Conservation (phyloP, 2,888 invertebrate genomes). For the Danaus chrysippus region DNA sequence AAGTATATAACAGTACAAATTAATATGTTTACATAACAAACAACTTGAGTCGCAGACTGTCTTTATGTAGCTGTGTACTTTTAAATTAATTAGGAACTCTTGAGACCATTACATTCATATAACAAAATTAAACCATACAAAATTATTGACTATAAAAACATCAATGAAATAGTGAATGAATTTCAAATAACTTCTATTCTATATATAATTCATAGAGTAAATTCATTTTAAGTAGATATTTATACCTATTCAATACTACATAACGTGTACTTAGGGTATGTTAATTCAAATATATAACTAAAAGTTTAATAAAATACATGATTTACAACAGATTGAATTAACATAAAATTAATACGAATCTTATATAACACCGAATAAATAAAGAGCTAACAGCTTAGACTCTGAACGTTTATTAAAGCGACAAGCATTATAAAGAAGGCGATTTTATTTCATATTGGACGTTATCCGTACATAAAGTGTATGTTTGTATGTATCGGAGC, state of each 20-base stretch:
- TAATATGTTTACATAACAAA: slow-evolving; percentile 14
- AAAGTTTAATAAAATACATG: slow-evolving; percentile 30
- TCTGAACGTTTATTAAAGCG: slow-evolving; percentile 48
- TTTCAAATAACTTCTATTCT: too few relatives aligned
- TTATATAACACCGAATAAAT: slow-evolving; percentile 25
- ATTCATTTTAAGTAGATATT: too few relatives aligned
- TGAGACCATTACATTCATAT: slow-evolving; percentile 49
- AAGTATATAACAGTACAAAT: slow-evolving; percentile 34
- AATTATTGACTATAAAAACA: background rate
- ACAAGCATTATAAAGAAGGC: slow-evolving; percentile 65
- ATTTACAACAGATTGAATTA: slow-evolving; percentile 33
- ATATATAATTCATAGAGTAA: too few relatives aligned
- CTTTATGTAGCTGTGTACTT: slow-evolving; percentile 63
- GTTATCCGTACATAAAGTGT: slow-evolving; percentile 61
- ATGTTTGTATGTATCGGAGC: slow-evolving; percentile 58
- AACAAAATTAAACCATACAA: slow-evolving; percentile 1
- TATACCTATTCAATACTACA: too few relatives aligned
- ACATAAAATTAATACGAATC: slow-evolving; percentile 23
- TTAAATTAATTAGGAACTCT: slow-evolving; percentile 73
- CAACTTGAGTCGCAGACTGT: slow-evolving; percentile 25
- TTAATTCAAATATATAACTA: slow-evolving; percentile 21
- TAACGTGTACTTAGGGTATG: slow-evolving; percentile 11
- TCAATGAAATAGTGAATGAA: background rate
- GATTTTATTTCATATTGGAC: slow-evolving; percentile 58
- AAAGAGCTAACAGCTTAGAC: slow-evolving; percentile 34